A percentile compares a stretch with the other conserved stretches of the same genome.
These are phyloP conservation scores for Orestias chungarensis DNA, from an alignment of 2,797 vertebrate species.

Conservation along the genomic window DNA sequence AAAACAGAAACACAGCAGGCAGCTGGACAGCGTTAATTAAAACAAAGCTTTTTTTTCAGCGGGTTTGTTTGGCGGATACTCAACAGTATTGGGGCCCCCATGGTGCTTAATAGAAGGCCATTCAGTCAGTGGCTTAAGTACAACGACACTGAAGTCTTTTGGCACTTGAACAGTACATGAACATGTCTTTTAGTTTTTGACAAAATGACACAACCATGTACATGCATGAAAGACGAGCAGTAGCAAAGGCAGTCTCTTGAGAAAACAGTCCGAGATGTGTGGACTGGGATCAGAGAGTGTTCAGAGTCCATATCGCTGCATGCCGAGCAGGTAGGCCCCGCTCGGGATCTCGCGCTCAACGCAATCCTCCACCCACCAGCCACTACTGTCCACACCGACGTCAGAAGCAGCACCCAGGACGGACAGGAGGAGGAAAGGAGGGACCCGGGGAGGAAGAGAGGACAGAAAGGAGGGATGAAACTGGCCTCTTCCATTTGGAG, in stretches of 20 bases:
- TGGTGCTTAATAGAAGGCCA: conserved; percentile 75
- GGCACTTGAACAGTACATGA: conserved; percentile 85
- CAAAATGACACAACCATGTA: conserved; percentile 83
- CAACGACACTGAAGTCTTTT: conserved; percentile 76
- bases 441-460: conserved; percentile 83
- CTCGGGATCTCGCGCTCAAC: conserved; percentile 78
- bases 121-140: conserved; percentile 72
- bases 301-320: conserved; percentile 83
- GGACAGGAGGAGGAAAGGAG: conserved; percentile 74
- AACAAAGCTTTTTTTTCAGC: conserved; percentile 67
- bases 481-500: conserved; percentile 81
- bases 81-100: conserved; percentile 57
- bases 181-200: conserved; percentile 78
- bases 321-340: conserved; percentile 80
- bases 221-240: conserved; percentile 85
- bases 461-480: conserved; percentile 83
- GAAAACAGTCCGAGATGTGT: conserved; percentile 66
- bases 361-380: conserved; percentile 86
- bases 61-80: conserved; percentile 54
- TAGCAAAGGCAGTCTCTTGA: conserved; percentile 81
- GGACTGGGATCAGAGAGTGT: conserved; percentile 71
- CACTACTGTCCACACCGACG: conserved; percentile 81
- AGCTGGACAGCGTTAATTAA: conserved; percentile 75
- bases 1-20: conserved; percentile 65
- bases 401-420: conserved; percentile 72